A percentile compares a stretch with the other conserved stretches of the same genome.
Evolutionary conservation across 2,113 vertebrate species (phyloP).

Genomic region (Myanophis thanlyinensis): DNA sequence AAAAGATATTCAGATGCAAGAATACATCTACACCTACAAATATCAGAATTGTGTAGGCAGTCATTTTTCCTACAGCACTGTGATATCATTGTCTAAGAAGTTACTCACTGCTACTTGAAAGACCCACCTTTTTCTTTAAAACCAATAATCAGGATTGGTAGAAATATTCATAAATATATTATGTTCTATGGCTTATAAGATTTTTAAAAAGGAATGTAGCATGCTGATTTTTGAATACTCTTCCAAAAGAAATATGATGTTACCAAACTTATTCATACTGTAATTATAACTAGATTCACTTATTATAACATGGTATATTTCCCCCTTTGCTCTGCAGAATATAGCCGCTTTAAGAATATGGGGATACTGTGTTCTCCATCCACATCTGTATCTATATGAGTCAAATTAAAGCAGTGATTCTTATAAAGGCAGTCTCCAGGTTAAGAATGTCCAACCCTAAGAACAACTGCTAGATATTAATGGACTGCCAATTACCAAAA

Average conservation of each 20-base stretch:
- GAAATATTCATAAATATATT: neutral
- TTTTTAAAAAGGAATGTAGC: neutral
- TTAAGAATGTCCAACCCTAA: neutral
- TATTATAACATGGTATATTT: neutral
- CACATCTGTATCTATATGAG: neutral
- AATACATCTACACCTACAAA: neutral
- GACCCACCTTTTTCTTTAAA: neutral
- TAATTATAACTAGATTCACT: neutral
- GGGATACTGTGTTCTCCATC: neutral
- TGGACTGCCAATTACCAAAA: neutral
- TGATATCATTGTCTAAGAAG: neutral
- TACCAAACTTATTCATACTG: neutral
- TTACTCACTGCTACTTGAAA: neutral
- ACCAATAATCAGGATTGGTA: neutral
- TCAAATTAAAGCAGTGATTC: neutral
- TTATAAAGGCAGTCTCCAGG: neutral
- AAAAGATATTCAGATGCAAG: neutral
- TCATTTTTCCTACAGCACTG: neutral
- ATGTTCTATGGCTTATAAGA: neutral
- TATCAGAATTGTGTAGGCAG: neutral
- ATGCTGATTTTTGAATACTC: neutral
- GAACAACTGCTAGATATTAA: neutral
- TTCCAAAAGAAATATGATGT: neutral
- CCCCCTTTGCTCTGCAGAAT: neutral
- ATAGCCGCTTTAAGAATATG: neutral